Evolutionary conservation across 37 sponge, comb jelly and placozoan species (phyloP).

Genomic region (Haliclona indistincta): DNA sequence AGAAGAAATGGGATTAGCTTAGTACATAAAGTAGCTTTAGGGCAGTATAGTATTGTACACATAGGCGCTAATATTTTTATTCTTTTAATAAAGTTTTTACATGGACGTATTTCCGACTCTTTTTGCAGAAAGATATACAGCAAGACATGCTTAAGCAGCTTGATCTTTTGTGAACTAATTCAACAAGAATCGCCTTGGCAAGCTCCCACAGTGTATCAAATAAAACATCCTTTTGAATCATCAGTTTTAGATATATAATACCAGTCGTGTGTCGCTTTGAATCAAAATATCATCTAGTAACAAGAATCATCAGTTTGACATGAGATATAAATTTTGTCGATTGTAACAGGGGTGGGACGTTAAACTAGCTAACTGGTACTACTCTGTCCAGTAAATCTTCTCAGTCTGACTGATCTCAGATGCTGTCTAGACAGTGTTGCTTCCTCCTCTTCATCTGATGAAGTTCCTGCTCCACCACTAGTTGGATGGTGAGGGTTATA

Average conservation of each 20-base stretch:
- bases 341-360: background rate
- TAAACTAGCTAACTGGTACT: background rate
- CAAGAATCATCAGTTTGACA: background rate
- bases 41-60: background rate
- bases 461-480: background rate
- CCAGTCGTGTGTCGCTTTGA: background rate
- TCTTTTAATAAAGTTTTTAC: background rate
- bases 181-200: no score
- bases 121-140: background rate
- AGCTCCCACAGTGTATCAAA: no score
- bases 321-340: background rate
- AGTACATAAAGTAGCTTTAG: no score
- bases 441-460: background rate
- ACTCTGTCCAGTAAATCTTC: slow-evolving; percentile 3
- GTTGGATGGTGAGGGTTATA: slow-evolving; percentile 51
- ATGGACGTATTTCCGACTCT: background rate
- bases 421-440: background rate
- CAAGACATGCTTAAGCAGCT: background rate
- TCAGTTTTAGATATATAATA: no score
- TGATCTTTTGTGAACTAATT: no score
- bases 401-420: slow-evolving; percentile 42
- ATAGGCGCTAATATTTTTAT: background rate
- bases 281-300: background rate
- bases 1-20: slow-evolving; percentile 91
- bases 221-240: background rate